Evolutionary conservation across 2,113 vertebrate species (phyloP), one percentile per base, ranked within the genome.

Genomic region (Hypomesus transpacificus): DNA sequence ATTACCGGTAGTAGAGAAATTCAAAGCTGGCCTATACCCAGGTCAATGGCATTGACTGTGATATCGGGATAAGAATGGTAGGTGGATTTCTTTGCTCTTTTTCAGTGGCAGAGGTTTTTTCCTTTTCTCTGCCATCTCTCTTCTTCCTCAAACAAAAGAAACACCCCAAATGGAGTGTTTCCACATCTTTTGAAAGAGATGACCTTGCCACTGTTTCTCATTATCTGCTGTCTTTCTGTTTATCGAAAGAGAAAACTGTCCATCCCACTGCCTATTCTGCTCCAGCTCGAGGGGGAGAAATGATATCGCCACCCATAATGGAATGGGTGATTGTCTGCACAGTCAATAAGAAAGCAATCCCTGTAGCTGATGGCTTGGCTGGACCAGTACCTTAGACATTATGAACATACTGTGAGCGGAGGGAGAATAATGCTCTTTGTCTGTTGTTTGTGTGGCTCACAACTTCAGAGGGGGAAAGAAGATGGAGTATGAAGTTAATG

Each of bases 261-360:
- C 71, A 66, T 73, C 76, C 74, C 51, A 20, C 58, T 51, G 66
- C 26, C 65, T 64, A 53, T 66, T 63, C 22, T 67, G 61, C 28
- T 26, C 39, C 60, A 13, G 66, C 61, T 28, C 58, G 64, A 65
- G 52, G 60, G 39, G 68, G 54, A 66, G 71, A 73, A 74, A 68
- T 68, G 52, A 78, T 74, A 74, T 74, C 66, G 54, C 54, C 71
- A 52, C 18, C 46, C 20, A 64, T 78, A 78, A 78, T 70, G 76
- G 76, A 74, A 70, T 68, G 61, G 20, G 53, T 74, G 76, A 78
- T 78, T 74, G 71, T 73, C 54, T 62, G 62, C 39, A 59, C 76
- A 74, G 68, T 74, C 71, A 66, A 67, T 63, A 69, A 72, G 76
- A 78, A 74, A 78, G 76, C 71, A 78, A 78, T 74, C 71, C 39